Evolutionary conservation across 2,797 vertebrate species (phyloP), one percentile per base, ranked within the genome.

Genomic region (Poecilia velifera): DNA sequence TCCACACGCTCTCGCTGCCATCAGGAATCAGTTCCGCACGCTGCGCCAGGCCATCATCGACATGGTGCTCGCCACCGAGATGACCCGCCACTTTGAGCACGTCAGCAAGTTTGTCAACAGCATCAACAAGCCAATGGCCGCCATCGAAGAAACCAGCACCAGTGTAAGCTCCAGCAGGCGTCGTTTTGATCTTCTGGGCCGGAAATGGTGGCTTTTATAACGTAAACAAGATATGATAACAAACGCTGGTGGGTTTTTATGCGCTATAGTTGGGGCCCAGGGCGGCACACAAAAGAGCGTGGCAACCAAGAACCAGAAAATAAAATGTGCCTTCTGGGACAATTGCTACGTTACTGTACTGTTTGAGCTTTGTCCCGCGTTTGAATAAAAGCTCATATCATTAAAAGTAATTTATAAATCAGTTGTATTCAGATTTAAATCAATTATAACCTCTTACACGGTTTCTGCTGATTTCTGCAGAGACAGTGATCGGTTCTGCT

Each of bases 41-140:
- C 95, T 99, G 85, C 96, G 98, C 46, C 98, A 99, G 93, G 96
- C 97, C 71, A 97, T 99, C 82, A 98, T 99, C 22, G 98, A 99
- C 94, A 99, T 99, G 98, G 98, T 99, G 83, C 92, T 99, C 84
- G 98, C 98, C 89, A 99, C 98, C 10, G 98, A 99, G 94, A 99
- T 99, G 98, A 99, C 98, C 71, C 96, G 97, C 90, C 98, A 99
- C 95, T 99, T 99, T 34, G 98, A 99, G 87, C 98, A 99, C 0
- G 97, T 99, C 94, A 99, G 97, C 97, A 99, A 98, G 90, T 99
- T 99, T 83, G 97, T 97, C 88, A 99, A 98, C 96, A 98, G 97
- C 91, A 97, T 99, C 95, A 98, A 97, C 92, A 99, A 98, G 90
- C 98, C 98, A 0, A 94, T 98, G 94, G 96, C 96, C 3, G 96